These are phyloP conservation scores for Parnassius mnemosyne DNA, from an alignment of 2,888 invertebrate genomes.

Conservation along the genomic window DNA sequence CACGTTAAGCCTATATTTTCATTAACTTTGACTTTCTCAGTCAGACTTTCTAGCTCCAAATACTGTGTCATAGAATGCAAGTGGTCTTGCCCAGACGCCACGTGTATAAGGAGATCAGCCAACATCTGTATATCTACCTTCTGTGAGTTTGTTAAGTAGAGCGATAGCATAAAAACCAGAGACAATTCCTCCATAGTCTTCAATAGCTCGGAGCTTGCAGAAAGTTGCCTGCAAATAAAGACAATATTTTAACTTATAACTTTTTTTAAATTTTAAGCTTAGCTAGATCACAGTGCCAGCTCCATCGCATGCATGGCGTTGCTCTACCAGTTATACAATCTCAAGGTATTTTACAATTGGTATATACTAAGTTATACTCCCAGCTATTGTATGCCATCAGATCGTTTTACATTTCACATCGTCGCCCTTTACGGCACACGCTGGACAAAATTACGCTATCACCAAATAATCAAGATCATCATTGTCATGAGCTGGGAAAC, in stretches of 20 bases:
- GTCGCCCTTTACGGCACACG: too few species aligned
- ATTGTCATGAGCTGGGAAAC: too few species aligned
- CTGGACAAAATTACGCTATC: too few species aligned
- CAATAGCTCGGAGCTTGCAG: slow-evolving; percentile 55
- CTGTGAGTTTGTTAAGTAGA: slow-evolving; percentile 32
- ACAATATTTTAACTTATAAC: background rate
- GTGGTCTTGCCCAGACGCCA: slow-evolving; percentile 47
- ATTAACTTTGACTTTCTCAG: slow-evolving; percentile 37
- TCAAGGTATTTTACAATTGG: too few species aligned
- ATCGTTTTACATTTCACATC: too few species aligned
- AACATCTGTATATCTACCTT: slow-evolving; percentile 29
- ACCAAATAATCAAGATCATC: too few species aligned
- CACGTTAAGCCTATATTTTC: slow-evolving; percentile 46
- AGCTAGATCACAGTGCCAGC: too few species aligned
- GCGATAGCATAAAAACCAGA: slow-evolving; percentile 36
- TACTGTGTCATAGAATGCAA: slow-evolving; percentile 50
- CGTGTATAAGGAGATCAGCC: slow-evolving; percentile 40
- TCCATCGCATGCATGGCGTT: too few species aligned
- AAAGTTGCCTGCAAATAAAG: slow-evolving; percentile 53
- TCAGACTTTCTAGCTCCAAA: slow-evolving; percentile 48
- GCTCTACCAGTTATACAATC: too few species aligned
- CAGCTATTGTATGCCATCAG: too few species aligned
- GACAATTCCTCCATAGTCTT: slow-evolving; percentile 52
- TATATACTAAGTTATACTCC: too few species aligned
- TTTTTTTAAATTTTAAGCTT: background rate